Evolutionary conservation across 2,797 vertebrate species (phyloP).

Genomic region (Distichodus sexfasciatus): DNA sequence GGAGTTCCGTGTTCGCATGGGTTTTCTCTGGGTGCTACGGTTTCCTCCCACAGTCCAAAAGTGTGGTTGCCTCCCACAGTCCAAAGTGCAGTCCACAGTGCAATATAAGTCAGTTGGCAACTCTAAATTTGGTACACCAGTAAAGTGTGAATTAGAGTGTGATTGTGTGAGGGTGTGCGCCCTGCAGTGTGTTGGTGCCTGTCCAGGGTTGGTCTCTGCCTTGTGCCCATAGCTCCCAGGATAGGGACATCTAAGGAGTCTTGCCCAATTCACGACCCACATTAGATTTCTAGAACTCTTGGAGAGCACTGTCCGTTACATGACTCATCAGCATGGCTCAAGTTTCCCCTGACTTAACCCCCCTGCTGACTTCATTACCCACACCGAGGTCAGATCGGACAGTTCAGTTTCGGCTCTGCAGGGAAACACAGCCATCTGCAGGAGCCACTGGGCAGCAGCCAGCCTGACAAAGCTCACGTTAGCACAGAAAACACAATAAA

Average conservation of each 20-base stretch:
- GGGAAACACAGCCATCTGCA: constrained; percentile 42
- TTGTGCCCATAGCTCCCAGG: background rate
- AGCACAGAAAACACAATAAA: constrained; percentile 52
- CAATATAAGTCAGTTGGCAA: too few relatives aligned
- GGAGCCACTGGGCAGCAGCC: constrained; percentile 26
- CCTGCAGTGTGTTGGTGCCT: too few relatives aligned
- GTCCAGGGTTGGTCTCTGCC: too few relatives aligned
- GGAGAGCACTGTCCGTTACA: background rate
- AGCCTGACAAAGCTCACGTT: constrained; percentile 33
- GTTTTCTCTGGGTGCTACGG: too few relatives aligned
- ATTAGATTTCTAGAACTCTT: background rate
- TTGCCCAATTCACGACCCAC: background rate
- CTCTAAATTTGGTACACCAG: too few relatives aligned
- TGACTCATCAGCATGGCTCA: constrained; percentile 1
- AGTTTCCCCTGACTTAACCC: background rate
- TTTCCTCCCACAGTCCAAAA: too few relatives aligned
- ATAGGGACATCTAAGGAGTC: background rate
- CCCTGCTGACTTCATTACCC: background rate
- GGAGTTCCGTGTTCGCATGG: too few relatives aligned
- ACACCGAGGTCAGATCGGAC: background rate
- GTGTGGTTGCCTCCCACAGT: too few relatives aligned
- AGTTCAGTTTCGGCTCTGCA: constrained; percentile 6
- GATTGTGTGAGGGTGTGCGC: too few relatives aligned
- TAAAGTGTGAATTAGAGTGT: too few relatives aligned
- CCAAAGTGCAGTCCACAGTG: too few relatives aligned